Percentiles rank a stretch among this genome's conserved stretches.
These are phyloP conservation scores for Hesperophylax magnus DNA, from an alignment of 1,140 invertebrate genomes.

Conservation along the genomic window DNA sequence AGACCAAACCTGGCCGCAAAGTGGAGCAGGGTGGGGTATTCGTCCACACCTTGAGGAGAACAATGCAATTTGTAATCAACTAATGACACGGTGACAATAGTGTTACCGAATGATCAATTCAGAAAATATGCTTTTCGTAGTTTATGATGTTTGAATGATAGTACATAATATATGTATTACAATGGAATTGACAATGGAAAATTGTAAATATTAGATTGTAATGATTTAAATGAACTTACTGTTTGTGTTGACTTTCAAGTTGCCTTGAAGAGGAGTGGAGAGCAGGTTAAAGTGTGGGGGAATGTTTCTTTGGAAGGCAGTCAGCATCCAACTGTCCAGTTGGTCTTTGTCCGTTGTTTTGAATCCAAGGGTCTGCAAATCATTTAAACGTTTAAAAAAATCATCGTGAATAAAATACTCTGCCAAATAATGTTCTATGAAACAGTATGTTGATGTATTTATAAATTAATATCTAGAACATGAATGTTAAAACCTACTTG, in stretches of 20 bases:
- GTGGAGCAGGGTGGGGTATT: slow-evolving; percentile 89
- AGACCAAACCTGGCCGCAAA: slow-evolving; percentile 90
- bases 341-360: slow-evolving; percentile 82
- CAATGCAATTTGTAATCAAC: too few species aligned
- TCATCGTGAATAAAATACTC: too few species aligned
- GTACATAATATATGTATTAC: too few species aligned
- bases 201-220: too few species aligned
- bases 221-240: slow-evolving; percentile 61
- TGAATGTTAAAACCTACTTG: slow-evolving; percentile 70
- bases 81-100: not conserved
- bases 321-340: slow-evolving; percentile 85
- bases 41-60: slow-evolving; percentile 75
- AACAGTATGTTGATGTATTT: too few species aligned
- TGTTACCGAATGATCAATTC: not conserved
- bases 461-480: too few species aligned
- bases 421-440: too few species aligned
- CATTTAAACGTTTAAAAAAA: not conserved
- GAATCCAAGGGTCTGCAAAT: slow-evolving; percentile 82
- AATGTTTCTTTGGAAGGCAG: slow-evolving; percentile 85
- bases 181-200: too few species aligned
- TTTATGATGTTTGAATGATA: too few species aligned
- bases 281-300: slow-evolving; percentile 85
- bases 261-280: slow-evolving; percentile 70
- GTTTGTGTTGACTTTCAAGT: slow-evolving; percentile 66
- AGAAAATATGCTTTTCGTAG: too few species aligned